Percentiles rank a stretch among this genome's conserved stretches.
These are phyloP conservation scores for Paguma larvata DNA, from an alignment of 2,797 vertebrate species.

Conservation along the genomic window DNA sequence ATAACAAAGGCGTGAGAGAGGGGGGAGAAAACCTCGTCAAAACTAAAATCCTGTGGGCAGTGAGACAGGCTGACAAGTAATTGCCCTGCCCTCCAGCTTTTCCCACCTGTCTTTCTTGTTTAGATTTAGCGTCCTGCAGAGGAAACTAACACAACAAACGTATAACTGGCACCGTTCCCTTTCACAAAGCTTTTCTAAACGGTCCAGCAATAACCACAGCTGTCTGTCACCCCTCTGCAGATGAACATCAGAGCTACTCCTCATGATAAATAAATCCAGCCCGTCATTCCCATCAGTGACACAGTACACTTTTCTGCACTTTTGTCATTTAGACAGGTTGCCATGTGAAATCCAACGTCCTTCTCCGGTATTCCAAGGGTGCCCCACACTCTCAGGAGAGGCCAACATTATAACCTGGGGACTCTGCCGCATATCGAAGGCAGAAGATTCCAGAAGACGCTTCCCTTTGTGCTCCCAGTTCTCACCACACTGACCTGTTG, in stretches of 20 bases:
- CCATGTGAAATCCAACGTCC: not conserved
- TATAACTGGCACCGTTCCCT: not conserved
- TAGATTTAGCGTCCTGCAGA: not conserved
- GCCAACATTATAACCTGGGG: no score
- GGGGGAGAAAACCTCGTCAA: accelerated
- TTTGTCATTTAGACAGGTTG: not conserved
- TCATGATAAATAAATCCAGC: not conserved
- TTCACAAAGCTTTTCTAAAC: not conserved
- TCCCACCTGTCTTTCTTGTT: not conserved
- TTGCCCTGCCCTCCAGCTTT: not conserved
- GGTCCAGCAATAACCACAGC: not conserved
- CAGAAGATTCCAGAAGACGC: not conserved
- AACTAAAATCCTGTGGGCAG: not conserved
- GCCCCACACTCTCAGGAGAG: not conserved
- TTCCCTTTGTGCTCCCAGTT: not conserved
- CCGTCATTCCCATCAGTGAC: not conserved
- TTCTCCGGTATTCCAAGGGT: not conserved
- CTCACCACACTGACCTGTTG: not conserved
- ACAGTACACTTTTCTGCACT: not conserved
- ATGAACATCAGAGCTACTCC: not conserved
- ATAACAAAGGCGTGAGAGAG: not conserved
- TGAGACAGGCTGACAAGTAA: not conserved
- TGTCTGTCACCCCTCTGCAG: not conserved
- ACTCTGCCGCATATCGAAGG: not conserved
- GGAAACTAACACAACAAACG: not conserved